Percentiles rank a stretch among this genome's conserved stretches.
phyloP scores from a whole-genome alignment of 2,113 vertebrate genomes.

The western clawed frog (Xenopus tropicalis) region DNA sequence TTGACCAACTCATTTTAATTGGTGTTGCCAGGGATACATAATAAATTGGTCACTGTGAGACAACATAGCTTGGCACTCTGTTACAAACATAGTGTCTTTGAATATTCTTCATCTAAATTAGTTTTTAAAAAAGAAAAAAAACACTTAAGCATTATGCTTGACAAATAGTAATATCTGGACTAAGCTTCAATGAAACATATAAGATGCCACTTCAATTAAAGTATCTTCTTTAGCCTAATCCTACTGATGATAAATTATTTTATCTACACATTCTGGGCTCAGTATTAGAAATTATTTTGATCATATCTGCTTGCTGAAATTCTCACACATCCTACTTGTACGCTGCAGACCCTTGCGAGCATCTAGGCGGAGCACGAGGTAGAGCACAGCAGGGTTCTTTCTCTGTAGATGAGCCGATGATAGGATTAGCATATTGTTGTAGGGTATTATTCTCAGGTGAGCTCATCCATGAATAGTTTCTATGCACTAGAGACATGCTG shows the following conservation, averaged over 20 bases:
- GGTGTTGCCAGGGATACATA: no score
- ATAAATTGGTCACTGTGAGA: no score
- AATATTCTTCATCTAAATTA: no score
- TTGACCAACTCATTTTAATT: no score
- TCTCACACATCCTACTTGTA: neutral
- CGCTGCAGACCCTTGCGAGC: neutral
- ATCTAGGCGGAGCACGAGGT: neutral
- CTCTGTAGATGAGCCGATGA: neutral
- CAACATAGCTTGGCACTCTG: no score
- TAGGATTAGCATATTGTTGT: slow-evolving; percentile 4
- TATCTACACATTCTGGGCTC: neutral
- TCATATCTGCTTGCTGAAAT: neutral
- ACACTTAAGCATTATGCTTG: neutral
- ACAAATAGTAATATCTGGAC: neutral
- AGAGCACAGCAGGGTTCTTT: neutral
- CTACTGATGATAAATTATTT: neutral
- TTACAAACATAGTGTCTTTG: no score
- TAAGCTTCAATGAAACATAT: neutral
- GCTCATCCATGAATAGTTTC: slow-evolving; percentile 3
- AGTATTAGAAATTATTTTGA: neutral
- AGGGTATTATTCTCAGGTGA: slow-evolving; percentile 3
- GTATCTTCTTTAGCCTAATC: neutral
- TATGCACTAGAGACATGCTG: slow-evolving; percentile 3
- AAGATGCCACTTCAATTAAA: neutral
- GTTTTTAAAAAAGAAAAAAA: neutral